Base-by-base conservation (phyloP, 2,797 vertebrate species). In the Petrocephalus schoutedeni region DNA sequence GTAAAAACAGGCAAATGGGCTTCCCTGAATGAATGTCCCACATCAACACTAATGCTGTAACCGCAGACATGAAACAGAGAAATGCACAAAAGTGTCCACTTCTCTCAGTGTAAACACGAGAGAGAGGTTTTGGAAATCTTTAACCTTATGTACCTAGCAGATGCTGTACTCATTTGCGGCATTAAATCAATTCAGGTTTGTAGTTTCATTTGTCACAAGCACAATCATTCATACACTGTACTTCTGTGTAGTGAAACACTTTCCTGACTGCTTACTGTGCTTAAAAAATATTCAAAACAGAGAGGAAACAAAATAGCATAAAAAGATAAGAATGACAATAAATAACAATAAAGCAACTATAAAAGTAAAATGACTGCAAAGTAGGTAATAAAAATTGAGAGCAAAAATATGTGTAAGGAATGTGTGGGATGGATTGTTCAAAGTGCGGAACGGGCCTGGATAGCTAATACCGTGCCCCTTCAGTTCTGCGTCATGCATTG, bases 1-100 rank as follows among this genome's bases (percentile, higher is more conserved):
- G 94, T 92, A 87, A 92, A 88, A 85, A 77, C 71, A 45, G 71
- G 32, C 14, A n/a, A 41, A 49, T 9, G 5, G 7, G 2, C 41
- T 77, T 77, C 41, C 41, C 71, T 49, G 41, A 77, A 77, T 45
- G 32, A 77, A 77, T 77, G 41, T 41, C 71, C 41, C 36, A 77
- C 19, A 45, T 49, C 36, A 41, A n/a, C 41, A 77, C 64, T 64
- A 88, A 87, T 45, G 36, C 77, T 45, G 64, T 87, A 9, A 85
- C 49, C 23, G 21, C 12, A 32, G 56, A 56, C 14, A 41, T 51
- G 77, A 53, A 53, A 59, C 41, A 67, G 57, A 82, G 57, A 87
- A 80, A 4, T 23, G 10, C 64, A 32, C 23, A 28, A 67, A 32
- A 19, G n/a, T 3, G 41, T 19, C 71, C 32, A 28, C 1, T 12